phyloP scores from a whole-genome alignment of 2,113 vertebrate species.

The Xiphophorus couchianus region DNA sequence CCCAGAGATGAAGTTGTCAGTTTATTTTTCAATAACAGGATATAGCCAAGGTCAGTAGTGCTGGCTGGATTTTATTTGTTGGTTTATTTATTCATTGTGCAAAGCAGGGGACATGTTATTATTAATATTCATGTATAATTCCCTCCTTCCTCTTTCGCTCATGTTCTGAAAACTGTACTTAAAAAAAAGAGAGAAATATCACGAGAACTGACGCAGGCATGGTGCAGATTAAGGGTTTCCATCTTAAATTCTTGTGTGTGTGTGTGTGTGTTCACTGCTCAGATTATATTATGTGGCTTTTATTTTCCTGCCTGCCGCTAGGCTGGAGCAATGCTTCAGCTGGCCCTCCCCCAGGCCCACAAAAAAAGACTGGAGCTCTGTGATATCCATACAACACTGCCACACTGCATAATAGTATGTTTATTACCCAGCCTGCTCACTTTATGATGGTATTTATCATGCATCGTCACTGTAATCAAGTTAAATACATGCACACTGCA shows the following conservation, averaged over 20 bases:
- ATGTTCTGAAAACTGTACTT: constrained; percentile 31
- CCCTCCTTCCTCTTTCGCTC: neutral
- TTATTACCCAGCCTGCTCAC: constrained; percentile 18
- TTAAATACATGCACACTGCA: constrained; percentile 20
- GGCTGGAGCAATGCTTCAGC: constrained; percentile 53
- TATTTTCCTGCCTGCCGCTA: constrained; percentile 71
- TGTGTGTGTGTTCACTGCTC: constrained; percentile 47
- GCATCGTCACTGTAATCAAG: constrained; percentile 34
- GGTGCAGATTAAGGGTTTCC: constrained; percentile 67
- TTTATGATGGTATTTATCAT: constrained; percentile 31
- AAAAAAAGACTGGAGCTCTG: neutral
- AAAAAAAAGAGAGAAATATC: constrained; percentile 61
- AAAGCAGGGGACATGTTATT: constrained; percentile 35
- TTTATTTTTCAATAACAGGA: constrained; percentile 67
- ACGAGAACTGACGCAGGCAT: constrained; percentile 67
- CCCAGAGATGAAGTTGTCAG: constrained; percentile 41
- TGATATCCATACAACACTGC: constrained; percentile 22
- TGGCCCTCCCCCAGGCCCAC: constrained; percentile 39
- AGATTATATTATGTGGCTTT: constrained; percentile 72
- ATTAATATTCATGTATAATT: constrained; percentile 20
- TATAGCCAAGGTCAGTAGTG: constrained; percentile 69
- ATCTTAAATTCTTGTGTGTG: constrained; percentile 66
- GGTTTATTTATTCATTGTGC: constrained; percentile 41
- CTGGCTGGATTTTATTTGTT: constrained; percentile 7
- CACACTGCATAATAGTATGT: constrained; percentile 47